Evolutionary conservation across 2,888 invertebrate genomes (phyloP).

Genomic region (Cephus sareptanus): DNA sequence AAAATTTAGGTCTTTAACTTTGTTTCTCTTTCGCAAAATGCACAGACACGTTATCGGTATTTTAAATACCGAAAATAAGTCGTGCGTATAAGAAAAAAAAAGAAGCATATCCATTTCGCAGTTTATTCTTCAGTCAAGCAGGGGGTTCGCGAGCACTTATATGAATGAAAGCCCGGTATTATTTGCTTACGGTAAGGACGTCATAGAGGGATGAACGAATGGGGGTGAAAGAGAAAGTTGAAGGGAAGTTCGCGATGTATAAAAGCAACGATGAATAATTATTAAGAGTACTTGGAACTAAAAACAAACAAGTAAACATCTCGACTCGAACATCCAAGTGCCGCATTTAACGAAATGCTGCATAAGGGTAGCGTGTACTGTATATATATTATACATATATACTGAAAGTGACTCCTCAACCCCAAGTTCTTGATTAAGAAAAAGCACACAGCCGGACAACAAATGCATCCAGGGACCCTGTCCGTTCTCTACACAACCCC

Average conservation of each 20-base stretch:
- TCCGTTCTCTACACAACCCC: background rate
- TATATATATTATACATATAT: no score
- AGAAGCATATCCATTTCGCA: constrained; percentile 50
- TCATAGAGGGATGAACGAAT: background rate
- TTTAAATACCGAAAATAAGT: background rate
- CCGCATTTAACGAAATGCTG: constrained; percentile 51
- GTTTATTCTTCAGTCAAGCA: constrained; percentile 49
- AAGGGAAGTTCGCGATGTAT: constrained; percentile 22
- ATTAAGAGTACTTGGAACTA: constrained; percentile 55
- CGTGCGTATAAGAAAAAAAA: constrained; percentile 8
- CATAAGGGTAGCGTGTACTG: background rate
- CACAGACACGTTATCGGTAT: no score
- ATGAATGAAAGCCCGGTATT: constrained; percentile 37
- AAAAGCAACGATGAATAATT: constrained; percentile 61
- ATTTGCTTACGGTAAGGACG: constrained; percentile 29
- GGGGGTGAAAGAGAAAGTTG: background rate
- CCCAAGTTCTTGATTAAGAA: background rate
- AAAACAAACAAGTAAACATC: constrained; percentile 58
- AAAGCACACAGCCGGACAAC: background rate
- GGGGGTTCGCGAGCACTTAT: constrained; percentile 29
- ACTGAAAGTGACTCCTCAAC: no score
- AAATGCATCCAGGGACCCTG: background rate
- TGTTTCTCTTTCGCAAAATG: background rate
- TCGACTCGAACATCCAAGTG: constrained; percentile 57
- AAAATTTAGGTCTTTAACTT: background rate